phyloP scores from a whole-genome alignment of 2,888 invertebrate species.

The Scaptomyza reducta region DNA sequence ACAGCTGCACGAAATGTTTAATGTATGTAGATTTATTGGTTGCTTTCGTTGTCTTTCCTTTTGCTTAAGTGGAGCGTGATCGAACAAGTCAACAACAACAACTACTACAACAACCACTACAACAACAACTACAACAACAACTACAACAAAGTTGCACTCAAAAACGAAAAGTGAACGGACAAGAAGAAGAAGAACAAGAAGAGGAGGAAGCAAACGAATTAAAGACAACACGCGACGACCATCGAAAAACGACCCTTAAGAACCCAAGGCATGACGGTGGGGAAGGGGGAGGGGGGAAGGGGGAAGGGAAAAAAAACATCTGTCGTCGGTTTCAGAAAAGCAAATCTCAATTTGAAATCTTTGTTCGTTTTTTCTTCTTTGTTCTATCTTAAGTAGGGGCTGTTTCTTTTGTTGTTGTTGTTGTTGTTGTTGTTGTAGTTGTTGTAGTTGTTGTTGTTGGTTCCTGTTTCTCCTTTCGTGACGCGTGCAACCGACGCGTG shows the following conservation, averaged over 20 bases:
- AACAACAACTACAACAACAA: background rate
- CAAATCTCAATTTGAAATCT: slow-evolving; percentile 55
- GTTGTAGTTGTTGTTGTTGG: slow-evolving; percentile 1
- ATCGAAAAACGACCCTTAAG: slow-evolving; percentile 45
- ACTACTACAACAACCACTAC: no score
- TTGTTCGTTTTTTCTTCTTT: background rate
- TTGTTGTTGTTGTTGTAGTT: no score
- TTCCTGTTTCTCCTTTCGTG: slow-evolving; percentile 8
- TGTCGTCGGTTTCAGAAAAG: slow-evolving; percentile 34
- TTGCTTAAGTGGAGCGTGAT: no score
- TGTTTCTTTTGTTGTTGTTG: background rate
- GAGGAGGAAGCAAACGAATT: slow-evolving; percentile 47
- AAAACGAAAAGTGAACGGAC: slow-evolving; percentile 21
- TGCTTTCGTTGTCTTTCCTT: no score
- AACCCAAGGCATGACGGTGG: slow-evolving; percentile 4
- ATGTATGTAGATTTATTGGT: no score
- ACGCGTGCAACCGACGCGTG: slow-evolving; percentile 62
- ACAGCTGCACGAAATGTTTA: no score
- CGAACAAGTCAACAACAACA: no score
- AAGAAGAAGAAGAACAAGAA: slow-evolving; percentile 6
- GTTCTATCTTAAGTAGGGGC: slow-evolving; percentile 20
- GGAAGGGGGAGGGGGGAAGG: slow-evolving; percentile 12
- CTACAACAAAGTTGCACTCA: background rate
- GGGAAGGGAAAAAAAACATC: slow-evolving; percentile 36
- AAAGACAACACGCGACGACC: slow-evolving; percentile 50